These are phyloP conservation scores for Ephestia elutella DNA, from an alignment of 1,140 invertebrate species.

Conservation along the genomic window DNA sequence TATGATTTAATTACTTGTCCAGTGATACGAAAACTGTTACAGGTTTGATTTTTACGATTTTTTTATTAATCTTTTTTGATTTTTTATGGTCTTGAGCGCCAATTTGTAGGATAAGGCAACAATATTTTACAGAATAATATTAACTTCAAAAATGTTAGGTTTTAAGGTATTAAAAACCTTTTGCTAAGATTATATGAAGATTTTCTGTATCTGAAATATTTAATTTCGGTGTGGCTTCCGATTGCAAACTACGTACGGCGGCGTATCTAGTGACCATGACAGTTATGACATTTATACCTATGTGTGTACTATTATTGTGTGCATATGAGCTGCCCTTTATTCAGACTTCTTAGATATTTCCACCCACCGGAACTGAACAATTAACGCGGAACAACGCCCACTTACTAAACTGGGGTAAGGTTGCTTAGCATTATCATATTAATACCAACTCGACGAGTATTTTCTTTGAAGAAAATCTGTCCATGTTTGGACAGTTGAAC, in stretches of 20 bases:
- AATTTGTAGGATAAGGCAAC: no score
- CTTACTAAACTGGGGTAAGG: slow-evolving; percentile 37
- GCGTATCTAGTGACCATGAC: slow-evolving; percentile 18
- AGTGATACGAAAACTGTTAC: neutral
- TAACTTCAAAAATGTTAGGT: no score
- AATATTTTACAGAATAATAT: no score
- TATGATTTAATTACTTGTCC: neutral
- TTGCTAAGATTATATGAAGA: no score
- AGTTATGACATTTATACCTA: slow-evolving; percentile 26
- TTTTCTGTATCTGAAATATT: no score
- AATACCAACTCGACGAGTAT: slow-evolving; percentile 10
- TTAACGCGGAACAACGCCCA: slow-evolving; percentile 34
- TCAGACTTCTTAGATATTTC: slow-evolving; percentile 21
- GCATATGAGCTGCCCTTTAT: slow-evolving; percentile 45
- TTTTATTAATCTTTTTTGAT: no score
- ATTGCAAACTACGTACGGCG: no score
- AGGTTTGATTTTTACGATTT: no score
- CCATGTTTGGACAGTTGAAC: slow-evolving; percentile 26
- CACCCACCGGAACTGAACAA: slow-evolving; percentile 47
- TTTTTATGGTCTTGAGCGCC: no score
- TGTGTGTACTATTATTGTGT: slow-evolving; percentile 47
- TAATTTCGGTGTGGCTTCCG: no score
- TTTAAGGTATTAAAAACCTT: no score
- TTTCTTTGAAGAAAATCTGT: slow-evolving; percentile 10
- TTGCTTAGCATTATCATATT: slow-evolving; percentile 31